Evolutionary conservation across 2,888 invertebrate genomes (phyloP).

Genomic region (Schrankia costaestrigalis): DNA sequence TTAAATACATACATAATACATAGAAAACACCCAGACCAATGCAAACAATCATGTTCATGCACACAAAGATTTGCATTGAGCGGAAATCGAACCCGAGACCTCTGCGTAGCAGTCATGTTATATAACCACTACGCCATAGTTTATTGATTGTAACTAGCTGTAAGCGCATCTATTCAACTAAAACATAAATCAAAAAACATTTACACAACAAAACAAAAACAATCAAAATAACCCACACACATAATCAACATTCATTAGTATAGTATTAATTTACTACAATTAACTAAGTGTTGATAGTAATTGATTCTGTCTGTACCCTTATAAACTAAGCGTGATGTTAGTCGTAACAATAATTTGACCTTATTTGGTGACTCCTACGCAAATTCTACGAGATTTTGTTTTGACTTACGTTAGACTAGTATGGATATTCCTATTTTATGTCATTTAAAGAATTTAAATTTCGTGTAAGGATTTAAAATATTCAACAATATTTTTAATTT

Average conservation of each 20-base stretch:
- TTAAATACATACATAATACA: too few relatives aligned
- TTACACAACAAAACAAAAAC: neutral
- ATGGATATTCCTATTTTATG: conserved; percentile 28
- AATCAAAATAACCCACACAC: neutral
- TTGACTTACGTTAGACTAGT: conserved; percentile 16
- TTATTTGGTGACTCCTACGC: conserved; percentile 64
- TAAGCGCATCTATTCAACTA: too few relatives aligned
- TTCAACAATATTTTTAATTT: too few relatives aligned
- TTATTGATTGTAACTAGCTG: too few relatives aligned
- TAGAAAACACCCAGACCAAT: too few relatives aligned
- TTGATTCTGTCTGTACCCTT: conserved; percentile 19
- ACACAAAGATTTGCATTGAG: too few relatives aligned
- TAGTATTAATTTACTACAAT: conserved; percentile 12
- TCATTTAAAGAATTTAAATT: too few relatives aligned
- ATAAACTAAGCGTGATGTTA: conserved; percentile 14
- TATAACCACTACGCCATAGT: too few relatives aligned
- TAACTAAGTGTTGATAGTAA: conserved; percentile 14
- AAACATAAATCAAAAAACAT: neutral
- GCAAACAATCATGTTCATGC: too few relatives aligned
- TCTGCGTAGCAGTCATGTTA: too few relatives aligned
- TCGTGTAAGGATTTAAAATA: too few relatives aligned
- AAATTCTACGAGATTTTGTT: conserved; percentile 43
- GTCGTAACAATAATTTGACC: conserved; percentile 45
- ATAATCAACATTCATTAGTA: conserved; percentile 3
- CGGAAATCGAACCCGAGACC: too few relatives aligned